Percentiles rank a stretch among this genome's conserved stretches.
phyloP scores from a whole-genome alignment of 2,797 vertebrate genomes.

The Macrochelys suwanniensis region DNA sequence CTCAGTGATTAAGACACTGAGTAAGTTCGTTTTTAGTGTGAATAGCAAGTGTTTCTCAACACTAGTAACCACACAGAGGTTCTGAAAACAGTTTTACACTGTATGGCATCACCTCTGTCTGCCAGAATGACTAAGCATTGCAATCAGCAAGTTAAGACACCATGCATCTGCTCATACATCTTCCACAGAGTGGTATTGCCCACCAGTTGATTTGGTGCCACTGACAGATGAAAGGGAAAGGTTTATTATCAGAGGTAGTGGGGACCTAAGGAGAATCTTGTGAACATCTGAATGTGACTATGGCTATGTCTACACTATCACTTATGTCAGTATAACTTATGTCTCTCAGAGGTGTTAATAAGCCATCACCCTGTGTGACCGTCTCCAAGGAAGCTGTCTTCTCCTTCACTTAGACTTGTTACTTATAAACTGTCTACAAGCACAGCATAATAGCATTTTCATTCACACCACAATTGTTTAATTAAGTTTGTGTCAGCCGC shows the following conservation, averaged over 20 bases:
- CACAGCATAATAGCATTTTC: background rate
- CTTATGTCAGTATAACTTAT: background rate
- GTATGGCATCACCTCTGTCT: background rate
- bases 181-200: constrained; percentile 33
- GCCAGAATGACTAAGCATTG: constrained; percentile 14
- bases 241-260: background rate
- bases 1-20: constrained; percentile 17
- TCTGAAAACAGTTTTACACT: background rate
- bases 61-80: constrained; percentile 12
- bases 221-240: background rate
- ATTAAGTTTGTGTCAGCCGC: constrained; percentile 11
- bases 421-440: background rate
- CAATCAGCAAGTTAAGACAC: background rate
- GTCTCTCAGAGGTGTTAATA: background rate
- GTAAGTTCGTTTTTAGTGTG: background rate
- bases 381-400: constrained; percentile 1
- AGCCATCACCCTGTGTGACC: background rate
- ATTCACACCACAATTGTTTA: constrained; percentile 6
- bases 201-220: background rate
- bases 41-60: background rate
- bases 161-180: background rate
- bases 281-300: background rate
- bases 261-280: background rate
- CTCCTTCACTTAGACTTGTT: background rate
- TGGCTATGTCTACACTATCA: background rate